Evolutionary conservation across 2,113 vertebrate genomes (phyloP).

Genomic region (Pomatostomus ruficeps): DNA sequence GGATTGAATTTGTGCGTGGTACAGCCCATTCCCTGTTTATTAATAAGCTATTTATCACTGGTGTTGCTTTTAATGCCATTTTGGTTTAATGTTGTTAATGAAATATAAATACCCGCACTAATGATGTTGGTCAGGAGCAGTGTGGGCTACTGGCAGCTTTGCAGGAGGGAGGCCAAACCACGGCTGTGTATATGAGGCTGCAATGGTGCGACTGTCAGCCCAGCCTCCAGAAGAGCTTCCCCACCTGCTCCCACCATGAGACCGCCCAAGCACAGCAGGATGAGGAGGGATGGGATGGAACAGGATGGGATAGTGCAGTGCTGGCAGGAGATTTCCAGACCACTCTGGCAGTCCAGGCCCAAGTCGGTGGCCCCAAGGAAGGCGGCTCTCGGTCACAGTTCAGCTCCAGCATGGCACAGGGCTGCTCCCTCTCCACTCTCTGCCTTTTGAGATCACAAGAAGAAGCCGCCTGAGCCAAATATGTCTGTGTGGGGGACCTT

Average conservation of each 20-base stretch:
- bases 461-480: background rate
- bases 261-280: background rate
- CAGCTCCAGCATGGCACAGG: background rate
- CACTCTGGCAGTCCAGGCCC: background rate
- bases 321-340: background rate
- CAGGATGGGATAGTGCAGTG: background rate
- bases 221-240: conserved; percentile 28
- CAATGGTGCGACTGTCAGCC: background rate
- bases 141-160: conserved; percentile 72
- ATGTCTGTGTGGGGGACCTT: background rate
- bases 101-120: conserved; percentile 84
- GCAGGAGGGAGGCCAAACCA: conserved; percentile 70
- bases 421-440: background rate
- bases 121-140: conserved; percentile 83
- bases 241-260: background rate
- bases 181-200: conserved; percentile 36
- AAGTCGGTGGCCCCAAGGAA: background rate
- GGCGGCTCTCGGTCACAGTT: background rate
- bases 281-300: background rate
- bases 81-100: conserved; percentile 84
- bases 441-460: background rate
- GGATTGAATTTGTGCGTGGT: conserved; percentile 56
- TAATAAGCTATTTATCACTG: conserved; percentile 85
- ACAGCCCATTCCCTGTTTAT: conserved; percentile 76
- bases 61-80: conserved; percentile 83